Conservation (phyloP, 2,888 invertebrate genomes). For the Tipula vernalis region DNA sequence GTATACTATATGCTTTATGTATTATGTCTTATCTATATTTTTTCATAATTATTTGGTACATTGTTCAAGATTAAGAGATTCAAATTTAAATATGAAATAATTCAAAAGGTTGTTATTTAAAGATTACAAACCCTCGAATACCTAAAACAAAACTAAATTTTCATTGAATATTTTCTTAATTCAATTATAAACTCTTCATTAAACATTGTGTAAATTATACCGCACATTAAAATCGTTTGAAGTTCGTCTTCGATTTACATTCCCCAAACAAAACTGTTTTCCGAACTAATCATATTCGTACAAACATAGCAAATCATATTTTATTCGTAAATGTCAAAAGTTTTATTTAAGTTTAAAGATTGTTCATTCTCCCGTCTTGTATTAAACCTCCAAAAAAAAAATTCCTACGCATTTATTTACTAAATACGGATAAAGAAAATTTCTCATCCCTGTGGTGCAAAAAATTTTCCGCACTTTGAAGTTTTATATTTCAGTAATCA, state of each 20-base stretch:
- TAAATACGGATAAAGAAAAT: not conserved
- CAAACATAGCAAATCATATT: not conserved
- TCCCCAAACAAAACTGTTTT: not conserved
- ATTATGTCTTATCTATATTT: not conserved
- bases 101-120: not conserved
- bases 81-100: not conserved
- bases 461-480: not conserved
- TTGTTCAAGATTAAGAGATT: not conserved
- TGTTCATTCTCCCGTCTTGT: not conserved
- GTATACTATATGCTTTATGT: not conserved
- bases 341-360: not conserved
- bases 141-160: not conserved
- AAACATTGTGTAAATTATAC: not conserved
- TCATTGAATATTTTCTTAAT: not conserved
- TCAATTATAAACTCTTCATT: not conserved
- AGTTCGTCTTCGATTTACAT: not conserved
- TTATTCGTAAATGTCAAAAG: not conserved
- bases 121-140: not conserved
- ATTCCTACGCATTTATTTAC: not conserved
- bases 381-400: not conserved
- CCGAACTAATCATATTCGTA: not conserved
- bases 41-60: not conserved
- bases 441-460: not conserved
- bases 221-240: not conserved
- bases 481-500: not conserved